Conservation (phyloP, 2,113 vertebrate genomes). For the Melanerpes formicivorus region DNA sequence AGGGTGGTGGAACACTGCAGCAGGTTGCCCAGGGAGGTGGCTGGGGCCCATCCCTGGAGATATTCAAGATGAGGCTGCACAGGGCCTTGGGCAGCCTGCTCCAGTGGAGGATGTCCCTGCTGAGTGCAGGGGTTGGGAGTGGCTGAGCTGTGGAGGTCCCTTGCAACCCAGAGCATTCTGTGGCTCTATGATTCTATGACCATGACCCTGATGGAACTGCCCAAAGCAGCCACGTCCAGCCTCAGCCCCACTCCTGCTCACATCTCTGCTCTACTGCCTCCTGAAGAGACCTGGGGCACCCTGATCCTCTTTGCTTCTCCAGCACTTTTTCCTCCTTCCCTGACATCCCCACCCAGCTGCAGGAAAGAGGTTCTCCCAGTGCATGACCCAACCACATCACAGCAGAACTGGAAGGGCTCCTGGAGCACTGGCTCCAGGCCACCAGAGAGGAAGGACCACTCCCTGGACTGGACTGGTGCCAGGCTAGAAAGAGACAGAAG, state of each 20-base stretch:
- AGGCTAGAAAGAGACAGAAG: conserved; percentile 9
- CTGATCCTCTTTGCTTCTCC: neutral
- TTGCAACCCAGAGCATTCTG: too few species aligned
- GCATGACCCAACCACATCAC: conserved; percentile 32
- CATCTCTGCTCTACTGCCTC: neutral
- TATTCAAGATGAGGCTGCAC: too few species aligned
- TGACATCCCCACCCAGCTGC: conserved; percentile 20
- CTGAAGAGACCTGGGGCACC: neutral
- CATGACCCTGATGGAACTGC: neutral
- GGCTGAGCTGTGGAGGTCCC: too few species aligned
- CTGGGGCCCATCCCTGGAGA: too few species aligned
- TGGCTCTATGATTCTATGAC: too few species aligned
- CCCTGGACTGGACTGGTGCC: conserved; percentile 4
- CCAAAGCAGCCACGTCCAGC: neutral
- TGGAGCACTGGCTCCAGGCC: conserved; percentile 49
- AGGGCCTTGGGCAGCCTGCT: too few species aligned
- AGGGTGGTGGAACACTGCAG: too few species aligned
- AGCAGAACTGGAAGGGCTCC: conserved; percentile 15
- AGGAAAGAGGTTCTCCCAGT: conserved; percentile 2
- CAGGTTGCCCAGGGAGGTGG: too few species aligned
- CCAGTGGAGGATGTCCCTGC: too few species aligned
- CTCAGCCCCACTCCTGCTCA: neutral
- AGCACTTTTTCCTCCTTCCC: neutral
- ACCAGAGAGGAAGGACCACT: conserved; percentile 46
- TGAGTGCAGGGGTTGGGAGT: too few species aligned